These are phyloP conservation scores for Platichthys stellatus DNA, from an alignment of 2,113 vertebrate species.

Conservation along the genomic window DNA sequence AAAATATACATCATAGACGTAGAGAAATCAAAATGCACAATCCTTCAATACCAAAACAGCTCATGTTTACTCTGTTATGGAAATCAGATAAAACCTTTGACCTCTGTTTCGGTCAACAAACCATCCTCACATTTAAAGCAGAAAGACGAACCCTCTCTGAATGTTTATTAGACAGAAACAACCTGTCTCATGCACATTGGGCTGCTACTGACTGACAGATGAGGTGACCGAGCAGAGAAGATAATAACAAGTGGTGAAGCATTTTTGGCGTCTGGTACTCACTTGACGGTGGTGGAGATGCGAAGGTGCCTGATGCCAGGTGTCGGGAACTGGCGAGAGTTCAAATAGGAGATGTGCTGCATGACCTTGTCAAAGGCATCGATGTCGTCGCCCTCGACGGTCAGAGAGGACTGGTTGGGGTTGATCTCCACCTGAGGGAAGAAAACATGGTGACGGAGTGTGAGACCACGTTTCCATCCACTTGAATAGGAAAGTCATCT, in stretches of 20 bases:
- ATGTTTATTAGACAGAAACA: no score
- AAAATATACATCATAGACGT: no score
- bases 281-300: conserved; percentile 89
- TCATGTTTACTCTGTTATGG: no score
- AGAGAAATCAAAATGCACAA: no score
- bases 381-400: conserved; percentile 89
- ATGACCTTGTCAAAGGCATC: conserved; percentile 91
- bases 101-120: no score
- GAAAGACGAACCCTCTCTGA: no score
- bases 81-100: no score
- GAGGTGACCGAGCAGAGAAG: not conserved
- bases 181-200: no score
- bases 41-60: no score
- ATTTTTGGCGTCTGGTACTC: conserved; percentile 44
- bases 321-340: conserved; percentile 96
- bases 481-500: not conserved
- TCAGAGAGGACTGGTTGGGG: conserved; percentile 89
- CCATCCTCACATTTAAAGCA: no score
- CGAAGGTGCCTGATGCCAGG: conserved; percentile 93
- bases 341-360: conserved; percentile 94
- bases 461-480: not conserved
- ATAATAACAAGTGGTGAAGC: not conserved
- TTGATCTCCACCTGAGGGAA: conserved; percentile 87
- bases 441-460: not conserved
- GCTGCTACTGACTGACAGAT: no score